A percentile compares a stretch with the other conserved stretches of the same genome.
Evolutionary conservation across 2,113 vertebrate species (phyloP).

Genomic region (Triplophysa siluroides): DNA sequence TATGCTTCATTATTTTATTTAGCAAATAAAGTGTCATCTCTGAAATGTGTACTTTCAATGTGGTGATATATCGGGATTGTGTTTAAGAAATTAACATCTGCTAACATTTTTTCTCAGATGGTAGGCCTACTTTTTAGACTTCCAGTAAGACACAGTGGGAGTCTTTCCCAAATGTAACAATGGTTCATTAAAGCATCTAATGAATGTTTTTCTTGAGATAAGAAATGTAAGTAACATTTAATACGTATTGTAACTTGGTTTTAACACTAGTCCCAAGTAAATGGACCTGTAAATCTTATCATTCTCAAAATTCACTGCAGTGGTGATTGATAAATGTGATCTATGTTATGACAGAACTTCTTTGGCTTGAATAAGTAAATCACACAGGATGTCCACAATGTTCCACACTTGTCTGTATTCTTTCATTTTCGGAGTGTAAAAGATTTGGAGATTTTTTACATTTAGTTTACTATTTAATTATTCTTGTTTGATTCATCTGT

Average conservation of each 20-base stretch:
- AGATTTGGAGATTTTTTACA: background rate
- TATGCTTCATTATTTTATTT: conserved; percentile 57
- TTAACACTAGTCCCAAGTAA: too few relatives aligned
- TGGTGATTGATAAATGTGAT: conserved; percentile 20
- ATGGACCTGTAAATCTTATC: too few relatives aligned
- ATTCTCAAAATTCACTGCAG: too few relatives aligned
- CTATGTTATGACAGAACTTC: background rate
- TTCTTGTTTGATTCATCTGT: conserved; percentile 1
- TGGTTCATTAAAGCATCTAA: conserved; percentile 33
- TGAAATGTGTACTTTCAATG: conserved; percentile 33
- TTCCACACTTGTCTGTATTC: too few relatives aligned
- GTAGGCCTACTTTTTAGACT: conserved; percentile 27
- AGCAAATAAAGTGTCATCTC: conserved; percentile 49
- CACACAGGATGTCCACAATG: background rate
- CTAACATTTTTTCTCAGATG: conserved; percentile 14
- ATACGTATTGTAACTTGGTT: conserved; percentile 1
- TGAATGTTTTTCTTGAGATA: conserved; percentile 42
- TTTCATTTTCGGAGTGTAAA: too few relatives aligned
- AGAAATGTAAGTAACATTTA: conserved; percentile 24
- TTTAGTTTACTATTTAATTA: background rate
- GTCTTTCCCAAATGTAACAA: conserved; percentile 43
- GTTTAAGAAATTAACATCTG: conserved; percentile 33
- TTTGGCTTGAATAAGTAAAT: background rate
- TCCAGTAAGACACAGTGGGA: conserved; percentile 32
- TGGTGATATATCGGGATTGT: conserved; percentile 42